phyloP scores from a whole-genome alignment of 2,113 vertebrate genomes.

The Tachysurus vachellii region DNA sequence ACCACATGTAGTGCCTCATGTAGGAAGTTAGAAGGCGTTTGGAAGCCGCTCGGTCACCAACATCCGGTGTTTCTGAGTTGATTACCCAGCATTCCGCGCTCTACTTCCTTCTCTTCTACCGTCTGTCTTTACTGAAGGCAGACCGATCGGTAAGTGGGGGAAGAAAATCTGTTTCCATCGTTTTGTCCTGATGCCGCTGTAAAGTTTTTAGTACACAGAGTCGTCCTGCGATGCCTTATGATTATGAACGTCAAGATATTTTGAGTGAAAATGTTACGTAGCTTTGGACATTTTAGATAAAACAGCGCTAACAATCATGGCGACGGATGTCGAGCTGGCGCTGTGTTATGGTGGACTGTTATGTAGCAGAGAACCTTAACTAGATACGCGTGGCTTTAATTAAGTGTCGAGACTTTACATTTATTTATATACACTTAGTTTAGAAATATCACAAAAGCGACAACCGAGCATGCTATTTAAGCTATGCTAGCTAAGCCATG shows the following conservation, averaged over 20 bases:
- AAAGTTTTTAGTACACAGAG: no score
- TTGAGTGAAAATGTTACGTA: not conserved
- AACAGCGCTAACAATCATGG: not conserved
- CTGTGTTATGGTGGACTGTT: not conserved
- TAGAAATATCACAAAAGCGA: not conserved
- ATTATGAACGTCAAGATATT: not conserved
- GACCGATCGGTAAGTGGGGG: constrained; percentile 44
- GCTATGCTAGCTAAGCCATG: not conserved
- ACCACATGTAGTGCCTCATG: not conserved
- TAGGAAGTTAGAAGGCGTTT: not conserved
- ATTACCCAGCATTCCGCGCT: constrained; percentile 43
- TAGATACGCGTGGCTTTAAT: no score
- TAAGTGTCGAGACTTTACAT: not conserved
- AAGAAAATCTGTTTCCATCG: constrained; percentile 43
- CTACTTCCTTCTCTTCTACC: constrained; percentile 44
- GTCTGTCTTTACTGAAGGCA: constrained; percentile 48
- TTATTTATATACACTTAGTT: not conserved
- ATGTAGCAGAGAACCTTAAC: not conserved
- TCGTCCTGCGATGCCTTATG: no score
- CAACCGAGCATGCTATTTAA: not conserved
- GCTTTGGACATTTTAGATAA: not conserved
- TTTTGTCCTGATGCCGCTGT: not conserved
- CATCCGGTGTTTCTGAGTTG: constrained; percentile 26
- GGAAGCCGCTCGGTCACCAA: not conserved
- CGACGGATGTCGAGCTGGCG: not conserved